Percentiles rank a stretch among this genome's conserved stretches.
Evolutionary conservation across 2,113 vertebrate genomes (phyloP).

Genomic region (Pseudorasbora parva): DNA sequence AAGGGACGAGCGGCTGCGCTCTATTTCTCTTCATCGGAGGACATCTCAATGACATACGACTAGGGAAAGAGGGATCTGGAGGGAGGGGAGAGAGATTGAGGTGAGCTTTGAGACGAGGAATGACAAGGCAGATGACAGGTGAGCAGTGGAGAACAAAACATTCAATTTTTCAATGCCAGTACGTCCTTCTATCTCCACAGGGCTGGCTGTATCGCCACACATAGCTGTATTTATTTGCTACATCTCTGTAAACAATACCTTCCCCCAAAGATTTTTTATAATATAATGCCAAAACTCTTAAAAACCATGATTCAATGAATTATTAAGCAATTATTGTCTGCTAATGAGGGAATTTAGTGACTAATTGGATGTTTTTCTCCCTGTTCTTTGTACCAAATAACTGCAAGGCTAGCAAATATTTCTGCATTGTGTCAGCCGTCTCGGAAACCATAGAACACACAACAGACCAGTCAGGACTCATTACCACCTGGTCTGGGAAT

Average conservation of each 20-base stretch:
- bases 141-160: slow-evolving; percentile 56
- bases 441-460: slow-evolving; percentile 7
- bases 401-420: slow-evolving; percentile 35
- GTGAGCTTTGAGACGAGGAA: slow-evolving; percentile 35
- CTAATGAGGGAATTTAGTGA: slow-evolving; percentile 21
- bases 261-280: slow-evolving; percentile 35
- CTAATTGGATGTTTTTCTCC: slow-evolving; percentile 7
- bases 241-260: slow-evolving; percentile 51
- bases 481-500: slow-evolving; percentile 25
- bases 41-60: slow-evolving; percentile 44
- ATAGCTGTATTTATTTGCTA: slow-evolving; percentile 11
- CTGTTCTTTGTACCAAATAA: slow-evolving; percentile 16
- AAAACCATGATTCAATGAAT: slow-evolving; percentile 29
- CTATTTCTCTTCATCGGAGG: slow-evolving; percentile 35
- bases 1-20: background rate
- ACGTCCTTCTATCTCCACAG: slow-evolving; percentile 49
- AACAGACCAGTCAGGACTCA: slow-evolving; percentile 34
- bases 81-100: slow-evolving; percentile 37
- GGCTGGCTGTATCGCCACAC: background rate
- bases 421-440: slow-evolving; percentile 27
- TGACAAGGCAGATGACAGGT: slow-evolving; percentile 51
- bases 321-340: slow-evolving; percentile 42
- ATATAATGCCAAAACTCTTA: slow-evolving; percentile 22
- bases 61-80: background rate
- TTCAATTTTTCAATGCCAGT: slow-evolving; percentile 54